phyloP scores from a whole-genome alignment of 2,797 vertebrate species.

The Thunnus albacares region DNA sequence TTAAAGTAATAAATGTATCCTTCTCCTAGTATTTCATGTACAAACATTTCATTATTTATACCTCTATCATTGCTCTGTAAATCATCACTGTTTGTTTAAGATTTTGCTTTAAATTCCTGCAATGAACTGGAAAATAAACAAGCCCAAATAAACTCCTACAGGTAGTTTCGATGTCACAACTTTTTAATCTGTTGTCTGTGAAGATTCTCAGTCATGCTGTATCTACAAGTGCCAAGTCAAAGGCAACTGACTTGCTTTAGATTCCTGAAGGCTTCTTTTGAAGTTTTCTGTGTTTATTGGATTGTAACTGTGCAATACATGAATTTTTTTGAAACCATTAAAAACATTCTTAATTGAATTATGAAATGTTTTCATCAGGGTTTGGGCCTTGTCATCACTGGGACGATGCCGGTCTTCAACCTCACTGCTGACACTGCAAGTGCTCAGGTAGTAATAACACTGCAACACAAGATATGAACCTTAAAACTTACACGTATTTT shows the following conservation, averaged over 20 bases:
- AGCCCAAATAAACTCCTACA: not conserved
- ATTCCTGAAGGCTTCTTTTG: no score
- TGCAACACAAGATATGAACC: not conserved
- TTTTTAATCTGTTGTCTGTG: not conserved
- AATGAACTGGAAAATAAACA: no score
- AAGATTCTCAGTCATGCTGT: no score
- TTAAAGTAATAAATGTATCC: not conserved
- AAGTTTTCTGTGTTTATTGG: no score
- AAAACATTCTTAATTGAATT: not conserved
- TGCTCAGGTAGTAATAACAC: constrained; percentile 81
- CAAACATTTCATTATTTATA: not conserved
- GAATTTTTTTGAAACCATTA: not conserved
- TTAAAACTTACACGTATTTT: constrained; percentile 20
- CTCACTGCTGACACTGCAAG: constrained; percentile 89
- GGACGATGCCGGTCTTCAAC: constrained; percentile 98
- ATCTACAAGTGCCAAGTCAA: no score
- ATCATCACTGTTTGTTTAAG: not conserved
- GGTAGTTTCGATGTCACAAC: not conserved
- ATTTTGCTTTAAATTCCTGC: not conserved
- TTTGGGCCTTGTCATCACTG: constrained; percentile 96
- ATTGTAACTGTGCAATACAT: not conserved
- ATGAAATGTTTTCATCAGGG: constrained; percentile 82
- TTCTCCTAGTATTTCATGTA: not conserved
- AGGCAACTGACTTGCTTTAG: no score
- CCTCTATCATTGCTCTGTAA: not conserved